Base-by-base conservation (phyloP, 2,797 vertebrate genomes). In the Taeniopygia guttata region DNA sequence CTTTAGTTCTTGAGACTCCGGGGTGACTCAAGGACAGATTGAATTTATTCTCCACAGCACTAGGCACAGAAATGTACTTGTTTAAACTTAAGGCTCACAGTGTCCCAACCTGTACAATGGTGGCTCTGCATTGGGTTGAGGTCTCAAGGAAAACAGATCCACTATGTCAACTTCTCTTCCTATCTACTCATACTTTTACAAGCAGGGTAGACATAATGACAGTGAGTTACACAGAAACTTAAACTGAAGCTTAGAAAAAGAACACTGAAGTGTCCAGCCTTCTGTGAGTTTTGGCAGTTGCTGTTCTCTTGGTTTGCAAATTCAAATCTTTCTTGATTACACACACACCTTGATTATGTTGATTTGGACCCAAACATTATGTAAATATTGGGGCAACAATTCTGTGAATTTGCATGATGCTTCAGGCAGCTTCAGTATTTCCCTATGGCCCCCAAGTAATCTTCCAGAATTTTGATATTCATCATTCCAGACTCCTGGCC, bases 281-380 rank as follows among this genome's bases (percentile, higher is more conserved):
- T 70, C 52, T 25, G 30, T 66, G 56, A 15, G 30, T 86, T 90
- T 23, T 56, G 46, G 45, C 13, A 42, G 26, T 21, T 63, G 27
- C 23, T 59, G 11, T 78, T n/a, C 27, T 54, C 18, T 38, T n/a
- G 29, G 10, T 36, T 38, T 70, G 23, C 7, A 63, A 75, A 58
- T 58, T 21, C 27, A 59, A 58, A 51, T 45, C 21, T n/a, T 16
- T 66, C 13, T 67, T 55, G 11, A 26, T 78, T 42, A 51, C 12
- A 32, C 9, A 29, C 7, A 11, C 23, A 4, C 7, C 11, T 34
- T 30, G 36, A 11, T 67, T 63, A 23, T 0, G 0, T 32, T 38
- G 26, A 46, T 43, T 67, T 75, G 42, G 40, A 72, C 12, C 13
- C 42, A 90, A 75, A 63, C 7, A 18, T 56, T 45, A 40, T 2